phyloP scores from a whole-genome alignment of 2,113 vertebrate species.

The Pelecanus crispus region DNA sequence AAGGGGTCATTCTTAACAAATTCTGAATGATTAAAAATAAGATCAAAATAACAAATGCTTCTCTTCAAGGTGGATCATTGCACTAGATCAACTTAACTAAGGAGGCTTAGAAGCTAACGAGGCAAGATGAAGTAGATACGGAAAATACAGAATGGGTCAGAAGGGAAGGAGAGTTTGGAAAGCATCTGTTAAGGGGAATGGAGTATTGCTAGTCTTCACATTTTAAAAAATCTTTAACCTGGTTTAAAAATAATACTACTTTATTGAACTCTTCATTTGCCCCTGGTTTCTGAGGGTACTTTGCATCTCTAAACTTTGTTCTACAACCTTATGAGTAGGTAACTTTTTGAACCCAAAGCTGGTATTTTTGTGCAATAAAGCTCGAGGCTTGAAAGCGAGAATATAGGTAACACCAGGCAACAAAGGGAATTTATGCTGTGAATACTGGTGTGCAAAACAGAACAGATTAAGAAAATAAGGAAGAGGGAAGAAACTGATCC shows the following conservation, averaged over 20 bases:
- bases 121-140: background rate
- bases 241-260: background rate
- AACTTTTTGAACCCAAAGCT: background rate
- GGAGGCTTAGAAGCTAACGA: background rate
- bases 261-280: background rate
- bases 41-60: background rate
- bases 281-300: background rate
- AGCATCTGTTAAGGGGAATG: background rate
- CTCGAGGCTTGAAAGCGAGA: background rate
- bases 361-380: background rate
- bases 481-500: background rate
- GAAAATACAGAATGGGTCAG: background rate
- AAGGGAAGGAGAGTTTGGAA: background rate
- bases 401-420: background rate
- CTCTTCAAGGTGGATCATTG: background rate
- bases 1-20: background rate
- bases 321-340: background rate
- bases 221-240: background rate
- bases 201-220: background rate
- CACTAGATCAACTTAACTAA: background rate
- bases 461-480: background rate
- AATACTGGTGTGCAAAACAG: background rate
- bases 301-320: background rate
- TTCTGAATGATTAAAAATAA: background rate
- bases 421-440: background rate